These are phyloP conservation scores for Eumaeus atala DNA, from an alignment of 1,140 invertebrate species.

Conservation along the genomic window DNA sequence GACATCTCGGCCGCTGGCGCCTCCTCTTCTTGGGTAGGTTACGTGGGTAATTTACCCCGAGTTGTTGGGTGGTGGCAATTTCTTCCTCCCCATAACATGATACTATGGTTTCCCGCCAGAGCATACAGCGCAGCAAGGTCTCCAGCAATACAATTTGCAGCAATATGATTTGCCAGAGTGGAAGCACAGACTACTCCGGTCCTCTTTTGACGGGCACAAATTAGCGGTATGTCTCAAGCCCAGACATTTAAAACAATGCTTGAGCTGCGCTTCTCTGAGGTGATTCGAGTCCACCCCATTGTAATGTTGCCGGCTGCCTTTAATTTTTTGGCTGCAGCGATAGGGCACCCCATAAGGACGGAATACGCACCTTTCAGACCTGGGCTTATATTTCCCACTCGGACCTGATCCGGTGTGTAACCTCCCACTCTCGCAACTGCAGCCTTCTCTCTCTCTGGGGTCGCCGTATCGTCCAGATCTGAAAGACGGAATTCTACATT, in stretches of 20 bases:
- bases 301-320: not conserved
- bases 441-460: not conserved
- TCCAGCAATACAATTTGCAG: no score
- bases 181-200: not conserved
- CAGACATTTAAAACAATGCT: constrained; percentile 7
- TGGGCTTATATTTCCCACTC: not conserved
- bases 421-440: not conserved
- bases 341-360: not conserved
- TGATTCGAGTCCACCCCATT: constrained; percentile 8
- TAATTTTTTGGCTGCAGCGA: constrained; percentile 1
- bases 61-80: no score
- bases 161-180: no score
- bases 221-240: not conserved
- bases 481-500: not conserved
- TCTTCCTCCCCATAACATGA: no score
- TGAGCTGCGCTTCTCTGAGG: not conserved
- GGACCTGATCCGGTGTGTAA: not conserved
- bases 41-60: no score
- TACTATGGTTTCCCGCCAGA: no score
- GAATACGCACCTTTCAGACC: not conserved
- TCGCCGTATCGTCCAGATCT: constrained; percentile 1
- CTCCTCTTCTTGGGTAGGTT: no score
- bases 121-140: no score
- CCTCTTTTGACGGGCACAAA: not conserved
- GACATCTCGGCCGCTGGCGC: no score